A percentile compares a stretch with the other conserved stretches of the same genome.
These are phyloP conservation scores for Paraplagusia blochii DNA, from an alignment of 2,113 vertebrate species.

Conservation along the genomic window DNA sequence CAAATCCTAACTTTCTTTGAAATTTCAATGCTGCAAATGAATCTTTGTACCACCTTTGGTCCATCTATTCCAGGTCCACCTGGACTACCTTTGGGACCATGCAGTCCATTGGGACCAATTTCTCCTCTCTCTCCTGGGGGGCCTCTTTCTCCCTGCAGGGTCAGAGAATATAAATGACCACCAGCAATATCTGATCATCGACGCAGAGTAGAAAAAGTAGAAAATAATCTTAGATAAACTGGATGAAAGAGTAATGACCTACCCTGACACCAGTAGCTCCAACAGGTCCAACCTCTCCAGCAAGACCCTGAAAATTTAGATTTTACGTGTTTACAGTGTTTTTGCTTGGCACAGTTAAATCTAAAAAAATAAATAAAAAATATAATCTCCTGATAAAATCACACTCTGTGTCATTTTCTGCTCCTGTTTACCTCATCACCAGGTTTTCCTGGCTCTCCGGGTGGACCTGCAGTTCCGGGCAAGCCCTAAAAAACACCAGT, in stretches of 20 bases:
- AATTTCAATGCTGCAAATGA: background rate
- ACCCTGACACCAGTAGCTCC: conserved; percentile 88
- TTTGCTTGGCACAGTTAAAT: too few relatives aligned
- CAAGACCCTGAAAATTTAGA: conserved; percentile 86
- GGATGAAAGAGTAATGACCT: conserved; percentile 39
- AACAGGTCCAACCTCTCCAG: conserved; percentile 85
- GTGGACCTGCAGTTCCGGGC: conserved; percentile 88
- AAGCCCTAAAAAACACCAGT: conserved; percentile 80
- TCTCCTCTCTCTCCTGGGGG: conserved; percentile 94
- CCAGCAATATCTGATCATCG: background rate
- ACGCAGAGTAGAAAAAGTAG: too few relatives aligned
- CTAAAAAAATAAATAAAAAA: too few relatives aligned
- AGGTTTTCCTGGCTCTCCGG: conserved; percentile 93
- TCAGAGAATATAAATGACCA: background rate
- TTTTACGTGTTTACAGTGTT: background rate
- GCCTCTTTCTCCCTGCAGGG: conserved; percentile 89
- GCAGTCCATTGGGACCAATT: conserved; percentile 83
- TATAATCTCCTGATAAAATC: too few relatives aligned
- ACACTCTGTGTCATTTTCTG: background rate
- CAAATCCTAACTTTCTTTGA: too few relatives aligned
- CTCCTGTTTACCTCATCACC: conserved; percentile 81
- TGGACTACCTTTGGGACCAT: conserved; percentile 88
- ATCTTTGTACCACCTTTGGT: conserved; percentile 80
- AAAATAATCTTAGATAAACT: too few relatives aligned
- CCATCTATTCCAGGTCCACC: conserved; percentile 92